Evolutionary conservation across 1,140 invertebrate genomes (phyloP).

Genomic region (Saxidomus purpurata): DNA sequence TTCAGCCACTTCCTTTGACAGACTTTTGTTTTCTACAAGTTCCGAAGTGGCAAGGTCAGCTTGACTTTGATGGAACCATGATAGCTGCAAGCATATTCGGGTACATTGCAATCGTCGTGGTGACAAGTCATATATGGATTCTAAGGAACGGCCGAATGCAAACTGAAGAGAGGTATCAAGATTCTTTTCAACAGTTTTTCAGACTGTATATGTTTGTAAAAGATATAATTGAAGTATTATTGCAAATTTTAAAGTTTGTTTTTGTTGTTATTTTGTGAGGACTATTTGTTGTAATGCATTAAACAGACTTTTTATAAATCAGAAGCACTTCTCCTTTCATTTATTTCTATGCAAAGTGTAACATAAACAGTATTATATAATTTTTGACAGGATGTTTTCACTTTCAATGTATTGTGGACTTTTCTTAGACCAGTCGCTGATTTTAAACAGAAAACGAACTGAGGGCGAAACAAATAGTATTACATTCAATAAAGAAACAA

Average conservation of each 20-base stretch:
- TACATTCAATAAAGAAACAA: no score
- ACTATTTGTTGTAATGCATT: no score
- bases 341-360: no score
- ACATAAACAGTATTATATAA: no score
- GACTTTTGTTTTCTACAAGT: slow-evolving; percentile 36
- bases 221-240: no score
- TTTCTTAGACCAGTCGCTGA: slow-evolving; percentile 98
- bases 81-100: slow-evolving; percentile 35
- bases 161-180: background rate
- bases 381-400: slow-evolving; percentile 94
- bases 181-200: no score
- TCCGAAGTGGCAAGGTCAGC: slow-evolving; percentile 60
- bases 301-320: no score
- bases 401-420: slow-evolving; percentile 97
- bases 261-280: no score
- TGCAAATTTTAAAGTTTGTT: no score
- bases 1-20: background rate
- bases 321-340: no score
- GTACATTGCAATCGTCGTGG: slow-evolving; percentile 44
- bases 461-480: no score
- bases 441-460: slow-evolving; percentile 94
- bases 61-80: slow-evolving; percentile 20
- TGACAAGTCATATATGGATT: background rate
- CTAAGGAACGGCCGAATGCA: background rate
- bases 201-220: no score